Percentiles rank a stretch among this genome's conserved stretches.
These are phyloP conservation scores for Matsumyia berberina DNA, from an alignment of 2,888 invertebrate species.

Conservation along the genomic window DNA sequence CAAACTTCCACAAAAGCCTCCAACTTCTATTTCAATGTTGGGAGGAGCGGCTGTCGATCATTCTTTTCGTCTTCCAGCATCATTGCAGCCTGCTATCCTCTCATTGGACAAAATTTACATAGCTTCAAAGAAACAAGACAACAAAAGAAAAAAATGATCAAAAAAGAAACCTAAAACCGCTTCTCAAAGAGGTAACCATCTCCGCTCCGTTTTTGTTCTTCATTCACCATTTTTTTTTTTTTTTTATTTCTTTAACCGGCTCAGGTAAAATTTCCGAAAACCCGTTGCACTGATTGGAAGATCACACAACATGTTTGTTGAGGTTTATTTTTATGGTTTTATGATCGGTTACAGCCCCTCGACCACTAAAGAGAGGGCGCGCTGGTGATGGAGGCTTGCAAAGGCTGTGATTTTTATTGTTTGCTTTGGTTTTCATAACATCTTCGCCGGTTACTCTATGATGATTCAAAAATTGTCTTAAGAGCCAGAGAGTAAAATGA, in stretches of 20 bases:
- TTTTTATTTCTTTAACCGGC: slow-evolving; percentile 27
- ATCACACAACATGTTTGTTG: slow-evolving; percentile 51
- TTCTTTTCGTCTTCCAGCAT: neutral
- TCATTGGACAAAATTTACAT: slow-evolving; percentile 13
- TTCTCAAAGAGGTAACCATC: slow-evolving; percentile 16
- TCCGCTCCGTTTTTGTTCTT: slow-evolving; percentile 17
- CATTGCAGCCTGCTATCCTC: neutral
- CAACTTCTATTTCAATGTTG: neutral
- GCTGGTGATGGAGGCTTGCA: slow-evolving; percentile 7
- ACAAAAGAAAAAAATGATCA: neutral
- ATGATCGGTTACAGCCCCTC: slow-evolving; percentile 64
- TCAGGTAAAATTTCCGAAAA: slow-evolving; percentile 58
- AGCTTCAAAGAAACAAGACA: slow-evolving; percentile 1
- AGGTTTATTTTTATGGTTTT: slow-evolving; percentile 65
- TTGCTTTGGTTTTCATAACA: slow-evolving; percentile 34
- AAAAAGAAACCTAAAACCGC: slow-evolving; percentile 4
- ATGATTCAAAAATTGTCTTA: neutral
- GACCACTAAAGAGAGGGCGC: slow-evolving; percentile 56
- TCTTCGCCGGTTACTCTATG: slow-evolving; percentile 21
- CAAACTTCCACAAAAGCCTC: too few species aligned
- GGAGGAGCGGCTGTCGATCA: slow-evolving; percentile 27
- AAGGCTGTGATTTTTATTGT: slow-evolving; percentile 6
- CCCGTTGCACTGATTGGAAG: slow-evolving; percentile 68
- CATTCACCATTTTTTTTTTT: slow-evolving; percentile 58
- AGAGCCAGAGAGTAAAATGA: neutral